Evolutionary conservation across 2,113 vertebrate species (phyloP).

Genomic region (Muntiacus muntjak): DNA sequence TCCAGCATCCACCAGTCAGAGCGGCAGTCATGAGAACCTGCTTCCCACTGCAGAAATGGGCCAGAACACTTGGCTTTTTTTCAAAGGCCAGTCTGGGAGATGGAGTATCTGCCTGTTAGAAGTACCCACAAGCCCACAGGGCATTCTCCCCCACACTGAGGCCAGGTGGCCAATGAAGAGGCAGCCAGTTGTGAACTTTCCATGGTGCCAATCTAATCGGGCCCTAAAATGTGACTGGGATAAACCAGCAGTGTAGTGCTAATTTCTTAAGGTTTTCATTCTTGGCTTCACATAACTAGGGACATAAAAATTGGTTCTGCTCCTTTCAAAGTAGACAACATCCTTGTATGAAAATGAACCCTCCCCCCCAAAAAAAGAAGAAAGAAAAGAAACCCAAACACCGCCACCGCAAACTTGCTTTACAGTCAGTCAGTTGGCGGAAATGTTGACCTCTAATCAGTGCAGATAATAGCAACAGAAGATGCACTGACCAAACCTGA

Average conservation of each 20-base stretch:
- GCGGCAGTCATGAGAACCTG: not conserved
- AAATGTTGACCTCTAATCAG: constrained; percentile 10
- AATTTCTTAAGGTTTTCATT: constrained; percentile 37
- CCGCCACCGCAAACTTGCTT: not conserved
- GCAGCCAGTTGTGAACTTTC: constrained; percentile 23
- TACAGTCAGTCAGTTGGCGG: not conserved
- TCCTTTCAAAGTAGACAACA: constrained; percentile 49
- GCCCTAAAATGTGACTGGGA: constrained; percentile 9
- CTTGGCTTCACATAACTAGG: not conserved
- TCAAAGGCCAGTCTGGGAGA: not conserved
- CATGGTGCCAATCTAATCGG: not conserved
- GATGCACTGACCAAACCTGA: constrained; percentile 30
- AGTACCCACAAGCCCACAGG: not conserved
- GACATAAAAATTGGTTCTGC: constrained; percentile 45
- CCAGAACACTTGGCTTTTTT: not conserved
- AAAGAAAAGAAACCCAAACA: not conserved
- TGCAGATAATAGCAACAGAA: constrained; percentile 35
- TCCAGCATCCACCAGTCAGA: not conserved
- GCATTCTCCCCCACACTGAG: not conserved
- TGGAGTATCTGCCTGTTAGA: not conserved
- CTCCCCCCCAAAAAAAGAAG: too few species aligned
- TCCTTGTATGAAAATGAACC: constrained; percentile 34
- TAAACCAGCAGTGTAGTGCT: not conserved
- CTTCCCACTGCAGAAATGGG: not conserved
- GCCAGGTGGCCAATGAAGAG: constrained; percentile 4